Conservation (phyloP, 2,888 invertebrate genomes). For the Minunthozetes semirufus region DNA sequence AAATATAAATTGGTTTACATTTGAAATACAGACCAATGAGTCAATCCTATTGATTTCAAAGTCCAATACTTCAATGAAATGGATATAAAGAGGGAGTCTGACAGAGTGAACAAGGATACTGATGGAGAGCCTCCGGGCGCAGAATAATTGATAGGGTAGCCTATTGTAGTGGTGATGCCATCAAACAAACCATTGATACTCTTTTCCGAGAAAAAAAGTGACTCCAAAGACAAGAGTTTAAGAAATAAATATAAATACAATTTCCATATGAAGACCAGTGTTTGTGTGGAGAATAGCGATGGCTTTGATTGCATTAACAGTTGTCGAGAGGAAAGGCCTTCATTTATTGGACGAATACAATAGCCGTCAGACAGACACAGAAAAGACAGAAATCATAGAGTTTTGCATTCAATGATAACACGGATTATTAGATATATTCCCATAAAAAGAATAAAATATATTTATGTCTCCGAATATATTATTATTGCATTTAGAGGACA, state of each 20-base stretch:
- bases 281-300: background rate
- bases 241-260: background rate
- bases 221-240: background rate
- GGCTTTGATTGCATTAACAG: background rate
- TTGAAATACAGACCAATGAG: too few species aligned
- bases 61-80: too few species aligned
- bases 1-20: too few species aligned
- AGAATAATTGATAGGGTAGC: too few species aligned
- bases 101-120: too few species aligned
- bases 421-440: background rate
- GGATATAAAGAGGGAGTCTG: too few species aligned
- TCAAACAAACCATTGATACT: too few species aligned
- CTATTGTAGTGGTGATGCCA: too few species aligned
- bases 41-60: too few species aligned
- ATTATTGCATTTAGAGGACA: background rate
- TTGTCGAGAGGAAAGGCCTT: background rate
- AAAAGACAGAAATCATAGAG: background rate
- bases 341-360: background rate
- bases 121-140: too few species aligned
- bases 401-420: background rate
- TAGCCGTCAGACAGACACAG: background rate
- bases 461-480: background rate
- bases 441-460: background rate
- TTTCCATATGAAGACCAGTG: background rate
- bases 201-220: too few species aligned